Percentiles rank a stretch among this genome's conserved stretches.
phyloP scores from a whole-genome alignment of 2,113 vertebrate genomes.

The Saimiri boliviensis region DNA sequence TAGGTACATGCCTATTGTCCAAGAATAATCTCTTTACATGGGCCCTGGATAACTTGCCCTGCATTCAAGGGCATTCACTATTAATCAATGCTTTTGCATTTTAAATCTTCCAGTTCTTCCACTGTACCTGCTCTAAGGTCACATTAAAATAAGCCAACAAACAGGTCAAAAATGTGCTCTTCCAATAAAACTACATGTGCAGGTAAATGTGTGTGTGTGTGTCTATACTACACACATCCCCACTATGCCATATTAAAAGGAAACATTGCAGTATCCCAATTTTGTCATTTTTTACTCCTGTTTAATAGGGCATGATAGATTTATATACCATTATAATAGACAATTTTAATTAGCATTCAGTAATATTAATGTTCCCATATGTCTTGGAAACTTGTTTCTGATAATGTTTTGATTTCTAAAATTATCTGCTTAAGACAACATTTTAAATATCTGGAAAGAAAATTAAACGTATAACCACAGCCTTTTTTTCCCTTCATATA shows the following conservation, averaged over 20 bases:
- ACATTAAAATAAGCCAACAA: background rate
- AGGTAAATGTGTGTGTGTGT: background rate
- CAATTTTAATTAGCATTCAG: background rate
- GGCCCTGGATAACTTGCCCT: background rate
- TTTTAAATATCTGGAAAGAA: too few relatives aligned
- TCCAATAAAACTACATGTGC: background rate
- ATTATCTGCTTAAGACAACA: background rate
- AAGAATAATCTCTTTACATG: background rate
- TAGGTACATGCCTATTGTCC: background rate
- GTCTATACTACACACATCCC: background rate
- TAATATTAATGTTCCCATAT: background rate
- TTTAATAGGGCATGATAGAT: background rate
- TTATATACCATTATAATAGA: background rate
- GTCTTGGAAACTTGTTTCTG: background rate
- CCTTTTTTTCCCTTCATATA: background rate
- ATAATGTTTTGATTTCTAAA: background rate
- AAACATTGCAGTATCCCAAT: background rate
- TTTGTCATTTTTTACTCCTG: background rate
- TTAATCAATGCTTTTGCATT: background rate
- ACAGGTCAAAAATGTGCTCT: background rate
- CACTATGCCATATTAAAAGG: background rate
- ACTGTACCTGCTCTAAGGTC: background rate
- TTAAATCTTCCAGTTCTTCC: background rate
- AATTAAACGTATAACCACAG: background rate
- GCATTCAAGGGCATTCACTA: background rate